Evolutionary conservation across 2,888 invertebrate species (phyloP).

Genomic region (Heteropelma amictum): DNA sequence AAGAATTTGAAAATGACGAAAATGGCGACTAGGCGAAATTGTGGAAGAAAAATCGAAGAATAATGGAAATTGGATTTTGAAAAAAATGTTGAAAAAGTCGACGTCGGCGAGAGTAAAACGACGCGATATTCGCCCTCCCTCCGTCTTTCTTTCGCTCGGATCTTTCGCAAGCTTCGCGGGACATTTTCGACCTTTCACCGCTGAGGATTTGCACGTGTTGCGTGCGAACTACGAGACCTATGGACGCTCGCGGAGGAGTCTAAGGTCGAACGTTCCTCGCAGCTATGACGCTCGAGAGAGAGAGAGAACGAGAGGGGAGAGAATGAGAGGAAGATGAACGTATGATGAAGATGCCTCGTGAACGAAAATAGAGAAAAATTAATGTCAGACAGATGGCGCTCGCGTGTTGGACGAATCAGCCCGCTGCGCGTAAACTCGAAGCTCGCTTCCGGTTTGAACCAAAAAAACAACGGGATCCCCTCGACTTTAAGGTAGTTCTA

Average conservation of each 20-base stretch:
- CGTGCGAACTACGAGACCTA: conserved; percentile 45
- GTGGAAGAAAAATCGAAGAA: neutral
- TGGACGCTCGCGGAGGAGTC: neutral
- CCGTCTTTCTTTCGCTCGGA: conserved; percentile 12
- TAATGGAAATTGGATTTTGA: too few relatives aligned
- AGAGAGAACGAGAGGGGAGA: too few relatives aligned
- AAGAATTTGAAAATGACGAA: neutral
- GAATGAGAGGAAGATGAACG: too few relatives aligned
- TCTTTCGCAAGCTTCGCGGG: conserved; percentile 31
- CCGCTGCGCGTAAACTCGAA: neutral
- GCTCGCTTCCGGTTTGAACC: conserved; percentile 36
- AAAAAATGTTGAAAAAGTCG: neutral
- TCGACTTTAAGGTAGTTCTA: too few relatives aligned
- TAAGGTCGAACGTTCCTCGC: neutral
- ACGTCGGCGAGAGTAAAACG: neutral
- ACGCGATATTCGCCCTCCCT: neutral
- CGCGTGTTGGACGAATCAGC: too few relatives aligned
- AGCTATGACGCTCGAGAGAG: conserved; percentile 30
- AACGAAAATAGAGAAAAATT: conserved; percentile 43
- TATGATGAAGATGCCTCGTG: too few relatives aligned
- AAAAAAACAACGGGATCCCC: too few relatives aligned
- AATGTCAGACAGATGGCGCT: neutral
- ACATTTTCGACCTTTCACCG: conserved; percentile 53
- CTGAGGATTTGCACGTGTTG: conserved; percentile 44
- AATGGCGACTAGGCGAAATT: neutral